Evolutionary conservation across 1,140 invertebrate genomes (phyloP).

Genomic region (Chironomus tepperi): DNA sequence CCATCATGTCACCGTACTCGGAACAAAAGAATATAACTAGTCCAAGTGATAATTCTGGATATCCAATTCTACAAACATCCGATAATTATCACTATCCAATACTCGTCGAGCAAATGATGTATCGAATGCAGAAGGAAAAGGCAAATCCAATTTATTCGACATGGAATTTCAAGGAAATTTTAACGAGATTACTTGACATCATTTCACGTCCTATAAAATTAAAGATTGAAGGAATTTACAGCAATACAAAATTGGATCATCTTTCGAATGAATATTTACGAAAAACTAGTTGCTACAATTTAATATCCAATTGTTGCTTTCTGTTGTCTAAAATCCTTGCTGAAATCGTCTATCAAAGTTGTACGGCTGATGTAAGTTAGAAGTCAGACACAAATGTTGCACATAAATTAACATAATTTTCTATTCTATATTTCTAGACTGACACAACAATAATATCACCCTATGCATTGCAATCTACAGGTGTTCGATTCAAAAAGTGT

Average conservation of each 20-base stretch:
- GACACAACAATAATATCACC: conserved; percentile 44
- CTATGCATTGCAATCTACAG: conserved; percentile 70
- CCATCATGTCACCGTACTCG: conserved; percentile 46
- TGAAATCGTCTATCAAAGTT: conserved; percentile 71
- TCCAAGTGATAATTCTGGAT: conserved; percentile 59
- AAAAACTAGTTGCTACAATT: conserved; percentile 37
- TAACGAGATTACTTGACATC: conserved; percentile 73
- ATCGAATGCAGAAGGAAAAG: conserved; percentile 54
- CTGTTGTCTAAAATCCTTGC: conserved; percentile 76
- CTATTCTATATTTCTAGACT: conserved; percentile 40
- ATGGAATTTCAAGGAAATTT: conserved; percentile 77
- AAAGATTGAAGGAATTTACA: conserved; percentile 41
- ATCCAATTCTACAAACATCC: conserved; percentile 59
- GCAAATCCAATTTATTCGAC: conserved; percentile 38
- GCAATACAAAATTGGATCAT: conserved; percentile 31
- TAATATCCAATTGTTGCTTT: conserved; percentile 79
- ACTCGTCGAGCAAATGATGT: conserved; percentile 72
- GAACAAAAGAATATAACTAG: conserved; percentile 49
- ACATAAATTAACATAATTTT: neutral
- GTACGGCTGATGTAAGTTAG: conserved; percentile 33
- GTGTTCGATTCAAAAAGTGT: conserved; percentile 80
- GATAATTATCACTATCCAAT: conserved; percentile 69
- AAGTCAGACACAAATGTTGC: neutral
- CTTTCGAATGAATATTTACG: conserved; percentile 24
- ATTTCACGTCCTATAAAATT: conserved; percentile 67